phyloP scores from a whole-genome alignment of 2,888 invertebrate species.

The Eubasilissa splendida region DNA sequence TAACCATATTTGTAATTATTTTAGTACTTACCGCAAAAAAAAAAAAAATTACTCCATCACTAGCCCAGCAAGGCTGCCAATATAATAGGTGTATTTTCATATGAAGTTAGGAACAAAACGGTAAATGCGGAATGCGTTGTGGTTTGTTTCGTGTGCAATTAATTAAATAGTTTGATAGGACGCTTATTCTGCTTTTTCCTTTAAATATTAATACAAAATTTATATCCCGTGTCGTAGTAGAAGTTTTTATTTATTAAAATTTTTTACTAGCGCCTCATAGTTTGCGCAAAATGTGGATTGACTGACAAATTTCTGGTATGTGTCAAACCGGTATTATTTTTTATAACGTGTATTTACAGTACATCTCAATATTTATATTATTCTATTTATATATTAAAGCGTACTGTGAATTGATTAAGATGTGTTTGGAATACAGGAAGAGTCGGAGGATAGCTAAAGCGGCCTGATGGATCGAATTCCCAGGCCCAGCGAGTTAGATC shows the following conservation, averaged over 20 bases:
- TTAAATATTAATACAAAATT: constrained; percentile 12
- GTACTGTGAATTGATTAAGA: constrained; percentile 1
- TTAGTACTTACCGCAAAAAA: background rate
- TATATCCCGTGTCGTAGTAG: background rate
- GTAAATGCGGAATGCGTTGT: constrained; percentile 49
- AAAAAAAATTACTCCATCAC: background rate
- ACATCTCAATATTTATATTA: constrained; percentile 8
- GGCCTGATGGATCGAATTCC: constrained; percentile 51
- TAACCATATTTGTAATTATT: background rate
- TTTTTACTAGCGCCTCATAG: background rate
- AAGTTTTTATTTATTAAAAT: background rate
- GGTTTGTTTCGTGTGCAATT: constrained; percentile 43
- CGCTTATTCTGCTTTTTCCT: constrained; percentile 17
- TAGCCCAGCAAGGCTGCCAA: constrained; percentile 20
- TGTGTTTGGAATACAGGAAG: constrained; percentile 39
- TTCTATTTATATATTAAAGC: constrained; percentile 21
- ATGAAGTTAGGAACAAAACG: constrained; percentile 51
- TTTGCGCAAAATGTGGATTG: constrained; percentile 23
- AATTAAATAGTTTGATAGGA: constrained; percentile 33
- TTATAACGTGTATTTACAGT: constrained; percentile 23
- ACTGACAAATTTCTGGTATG: constrained; percentile 46
- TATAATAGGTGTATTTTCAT: constrained; percentile 45
- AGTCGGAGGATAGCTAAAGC: constrained; percentile 27
- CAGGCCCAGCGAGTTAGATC: constrained; percentile 60
- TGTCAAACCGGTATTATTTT: constrained; percentile 53